These are phyloP conservation scores for Drosophila austrosaltans DNA, from an alignment of 2,888 invertebrate species.

Conservation along the genomic window DNA sequence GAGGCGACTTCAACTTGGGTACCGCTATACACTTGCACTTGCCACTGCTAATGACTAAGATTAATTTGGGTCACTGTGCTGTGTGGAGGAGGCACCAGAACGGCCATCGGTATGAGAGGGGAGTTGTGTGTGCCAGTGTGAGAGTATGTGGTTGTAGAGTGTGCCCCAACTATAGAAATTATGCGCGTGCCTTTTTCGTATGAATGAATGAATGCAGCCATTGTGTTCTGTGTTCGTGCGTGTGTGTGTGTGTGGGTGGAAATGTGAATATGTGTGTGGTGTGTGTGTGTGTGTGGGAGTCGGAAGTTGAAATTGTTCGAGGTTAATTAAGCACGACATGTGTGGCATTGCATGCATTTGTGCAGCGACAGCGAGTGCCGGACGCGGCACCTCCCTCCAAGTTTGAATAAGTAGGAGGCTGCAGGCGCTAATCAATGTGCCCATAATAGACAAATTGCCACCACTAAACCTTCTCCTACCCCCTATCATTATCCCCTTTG, in stretches of 20 bases:
- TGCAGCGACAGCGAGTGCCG: conserved; percentile 35
- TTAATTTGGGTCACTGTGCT: conserved; percentile 79
- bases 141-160: conserved; percentile 6
- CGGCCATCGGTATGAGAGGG: conserved; percentile 6
- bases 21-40: conserved; percentile 59
- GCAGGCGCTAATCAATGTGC: conserved; percentile 68
- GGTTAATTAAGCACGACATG: conserved; percentile 80
- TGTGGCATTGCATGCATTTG: conserved; percentile 71
- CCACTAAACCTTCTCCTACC: neutral
- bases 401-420: conserved; percentile 60
- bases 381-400: conserved; percentile 48
- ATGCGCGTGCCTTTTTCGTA: conserved; percentile 54
- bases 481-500: conserved; percentile 8
- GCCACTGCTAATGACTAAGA: conserved; percentile 74
- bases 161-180: conserved; percentile 45
- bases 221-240: conserved; percentile 29
- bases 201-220: conserved; percentile 42
- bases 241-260: conserved; percentile 10
- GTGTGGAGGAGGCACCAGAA: conserved; percentile 11
- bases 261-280: conserved; percentile 13
- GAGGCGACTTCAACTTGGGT: conserved; percentile 39
- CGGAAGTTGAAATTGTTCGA: conserved; percentile 73
- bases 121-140: neutral
- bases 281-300: conserved; percentile 36
- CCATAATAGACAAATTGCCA: conserved; percentile 71